phyloP scores from a whole-genome alignment of 1,140 invertebrate species.

The Stegodyphus dumicola region DNA sequence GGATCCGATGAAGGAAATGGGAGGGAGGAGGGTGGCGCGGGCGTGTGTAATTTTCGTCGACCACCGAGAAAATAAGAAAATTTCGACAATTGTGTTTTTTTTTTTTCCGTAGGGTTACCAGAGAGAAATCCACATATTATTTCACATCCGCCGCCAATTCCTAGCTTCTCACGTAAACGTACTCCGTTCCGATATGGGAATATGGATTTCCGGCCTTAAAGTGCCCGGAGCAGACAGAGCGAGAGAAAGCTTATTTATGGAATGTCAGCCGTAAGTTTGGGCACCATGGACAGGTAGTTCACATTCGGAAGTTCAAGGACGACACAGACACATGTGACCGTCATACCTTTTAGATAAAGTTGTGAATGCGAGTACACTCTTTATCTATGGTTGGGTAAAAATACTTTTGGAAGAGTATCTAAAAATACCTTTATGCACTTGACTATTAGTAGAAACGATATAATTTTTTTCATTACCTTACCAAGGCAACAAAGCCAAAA shows the following conservation, averaged over 20 bases:
- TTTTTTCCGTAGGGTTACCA: slow-evolving; percentile 22
- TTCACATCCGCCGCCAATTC: slow-evolving; percentile 30
- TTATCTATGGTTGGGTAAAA: no score
- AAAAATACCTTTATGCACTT: no score
- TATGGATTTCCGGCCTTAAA: slow-evolving; percentile 49
- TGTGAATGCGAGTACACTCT: no score
- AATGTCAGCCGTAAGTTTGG: background rate
- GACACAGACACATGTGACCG: no score
- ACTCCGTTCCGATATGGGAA: slow-evolving; percentile 20
- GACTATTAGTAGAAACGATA: no score
- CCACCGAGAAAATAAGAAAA: slow-evolving; percentile 44
- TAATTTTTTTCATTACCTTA: no score
- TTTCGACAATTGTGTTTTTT: slow-evolving; percentile 41
- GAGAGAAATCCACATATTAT: slow-evolving; percentile 16
- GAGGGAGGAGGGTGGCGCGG: background rate
- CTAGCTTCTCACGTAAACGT: slow-evolving; percentile 29
- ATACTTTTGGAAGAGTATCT: no score
- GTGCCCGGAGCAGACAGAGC: background rate
- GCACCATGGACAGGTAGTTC: background rate
- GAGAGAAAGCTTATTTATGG: background rate
- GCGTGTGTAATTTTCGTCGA: slow-evolving; percentile 52
- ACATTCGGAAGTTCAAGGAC: slow-evolving; percentile 11
- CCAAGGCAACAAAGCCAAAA: no score
- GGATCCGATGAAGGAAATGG: background rate
- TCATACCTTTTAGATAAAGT: no score